phyloP scores from a whole-genome alignment of 2,113 vertebrate species.

The Tenrec ecaudatus region DNA sequence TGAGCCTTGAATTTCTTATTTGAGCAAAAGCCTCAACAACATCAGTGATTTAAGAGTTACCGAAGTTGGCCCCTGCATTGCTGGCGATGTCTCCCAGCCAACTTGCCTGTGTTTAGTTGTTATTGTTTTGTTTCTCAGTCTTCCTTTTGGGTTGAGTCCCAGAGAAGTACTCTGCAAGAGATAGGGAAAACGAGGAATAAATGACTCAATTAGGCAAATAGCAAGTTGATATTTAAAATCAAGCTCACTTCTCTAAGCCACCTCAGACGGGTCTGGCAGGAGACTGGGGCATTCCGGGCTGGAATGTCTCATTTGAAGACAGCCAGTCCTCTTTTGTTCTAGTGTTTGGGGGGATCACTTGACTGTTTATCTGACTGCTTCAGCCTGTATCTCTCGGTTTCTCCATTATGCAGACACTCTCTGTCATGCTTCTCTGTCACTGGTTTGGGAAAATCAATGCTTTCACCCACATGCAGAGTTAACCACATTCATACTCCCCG shows the following conservation, averaged over 20 bases:
- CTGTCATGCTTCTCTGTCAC: background rate
- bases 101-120: background rate
- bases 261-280: background rate
- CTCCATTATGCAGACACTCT: background rate
- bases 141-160: slow-evolving; percentile 14
- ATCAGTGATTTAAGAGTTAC: slow-evolving; percentile 78
- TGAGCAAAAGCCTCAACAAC: slow-evolving; percentile 76
- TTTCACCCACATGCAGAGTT: background rate
- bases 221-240: background rate
- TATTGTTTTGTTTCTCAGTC: background rate
- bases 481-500: background rate
- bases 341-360: background rate
- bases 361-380: background rate
- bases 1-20: slow-evolving; percentile 70
- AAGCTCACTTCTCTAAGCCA: background rate
- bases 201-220: background rate
- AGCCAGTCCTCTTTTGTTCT: background rate
- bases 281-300: slow-evolving; percentile 8
- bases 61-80: slow-evolving; percentile 60
- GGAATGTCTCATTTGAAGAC: background rate
- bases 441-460: background rate
- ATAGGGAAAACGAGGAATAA: background rate
- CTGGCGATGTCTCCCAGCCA: slow-evolving; percentile 36
- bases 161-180: slow-evolving; percentile 46
- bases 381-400: background rate